A percentile compares a stretch with the other conserved stretches of the same genome.
phyloP scores from a whole-genome alignment of 2,797 vertebrate species.

The Clarias pachynema region DNA sequence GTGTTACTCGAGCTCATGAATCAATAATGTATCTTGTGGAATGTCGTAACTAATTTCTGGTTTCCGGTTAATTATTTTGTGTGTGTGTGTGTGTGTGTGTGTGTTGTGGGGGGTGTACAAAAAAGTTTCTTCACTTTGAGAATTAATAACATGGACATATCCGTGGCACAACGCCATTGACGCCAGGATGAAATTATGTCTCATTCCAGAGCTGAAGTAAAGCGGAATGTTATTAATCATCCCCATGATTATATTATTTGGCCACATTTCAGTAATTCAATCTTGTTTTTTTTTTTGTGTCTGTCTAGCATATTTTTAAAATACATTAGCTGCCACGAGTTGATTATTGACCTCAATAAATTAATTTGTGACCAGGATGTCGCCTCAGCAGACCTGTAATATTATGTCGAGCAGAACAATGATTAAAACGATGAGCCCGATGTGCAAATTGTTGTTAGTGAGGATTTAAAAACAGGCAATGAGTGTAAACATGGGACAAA shows the following conservation, averaged over 20 bases:
- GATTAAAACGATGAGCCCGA: not conserved
- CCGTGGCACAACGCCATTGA: not conserved
- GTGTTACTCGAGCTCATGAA: not conserved
- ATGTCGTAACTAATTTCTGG: not conserved
- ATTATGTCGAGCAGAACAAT: not conserved
- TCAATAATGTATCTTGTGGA: not conserved
- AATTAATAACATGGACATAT: not conserved
- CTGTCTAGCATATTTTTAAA: not conserved
- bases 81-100: no score
- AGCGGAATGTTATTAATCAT: not conserved
- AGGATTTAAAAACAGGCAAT: not conserved
- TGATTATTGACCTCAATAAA: not conserved
- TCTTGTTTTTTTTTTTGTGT: not conserved
- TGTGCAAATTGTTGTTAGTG: not conserved
- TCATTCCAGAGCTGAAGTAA: conserved; percentile 3
- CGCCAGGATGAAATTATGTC: not conserved
- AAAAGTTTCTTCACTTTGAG: not conserved
- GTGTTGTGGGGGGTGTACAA: no score
- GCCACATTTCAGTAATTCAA: not conserved
- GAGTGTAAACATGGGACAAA: not conserved
- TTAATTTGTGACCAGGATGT: not conserved
- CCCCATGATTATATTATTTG: not conserved
- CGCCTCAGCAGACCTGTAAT: not conserved
- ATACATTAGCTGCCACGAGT: not conserved
- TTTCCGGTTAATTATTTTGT: not conserved